Evolutionary conservation across 2,888 invertebrate species (phyloP).

Genomic region (Macrophya annulata): DNA sequence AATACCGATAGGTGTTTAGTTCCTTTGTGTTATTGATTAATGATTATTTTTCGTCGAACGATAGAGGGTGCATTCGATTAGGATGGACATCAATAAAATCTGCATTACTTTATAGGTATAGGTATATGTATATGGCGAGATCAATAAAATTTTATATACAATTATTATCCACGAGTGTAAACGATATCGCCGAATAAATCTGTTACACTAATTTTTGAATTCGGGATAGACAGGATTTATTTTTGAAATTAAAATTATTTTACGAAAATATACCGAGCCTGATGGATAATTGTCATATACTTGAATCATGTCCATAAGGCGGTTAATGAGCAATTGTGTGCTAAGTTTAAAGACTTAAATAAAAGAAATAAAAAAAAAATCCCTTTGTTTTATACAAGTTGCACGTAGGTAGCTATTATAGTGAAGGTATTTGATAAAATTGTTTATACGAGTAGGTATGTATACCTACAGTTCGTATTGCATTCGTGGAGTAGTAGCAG

Average conservation of each 20-base stretch:
- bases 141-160: slow-evolving; percentile 19
- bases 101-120: background rate
- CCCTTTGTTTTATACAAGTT: background rate
- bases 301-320: too few species aligned
- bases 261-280: background rate
- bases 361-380: background rate
- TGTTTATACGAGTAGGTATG: too few species aligned
- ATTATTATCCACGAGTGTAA: background rate
- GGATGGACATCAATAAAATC: slow-evolving; percentile 22
- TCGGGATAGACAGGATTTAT: background rate
- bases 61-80: slow-evolving; percentile 20
- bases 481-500: background rate
- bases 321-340: background rate
- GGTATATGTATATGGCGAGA: background rate
- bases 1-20: background rate
- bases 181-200: background rate
- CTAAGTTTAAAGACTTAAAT: background rate
- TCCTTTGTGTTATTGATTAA: slow-evolving; percentile 37
- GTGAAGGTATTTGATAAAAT: slow-evolving; percentile 2
- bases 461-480: slow-evolving; percentile 14
- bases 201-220: background rate
- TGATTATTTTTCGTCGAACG: slow-evolving; percentile 33
- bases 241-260: background rate
- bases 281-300: background rate
- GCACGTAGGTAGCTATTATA: background rate